These are phyloP conservation scores for Drosophila asahinai DNA, from an alignment of 1,140 invertebrate species.

Conservation along the genomic window DNA sequence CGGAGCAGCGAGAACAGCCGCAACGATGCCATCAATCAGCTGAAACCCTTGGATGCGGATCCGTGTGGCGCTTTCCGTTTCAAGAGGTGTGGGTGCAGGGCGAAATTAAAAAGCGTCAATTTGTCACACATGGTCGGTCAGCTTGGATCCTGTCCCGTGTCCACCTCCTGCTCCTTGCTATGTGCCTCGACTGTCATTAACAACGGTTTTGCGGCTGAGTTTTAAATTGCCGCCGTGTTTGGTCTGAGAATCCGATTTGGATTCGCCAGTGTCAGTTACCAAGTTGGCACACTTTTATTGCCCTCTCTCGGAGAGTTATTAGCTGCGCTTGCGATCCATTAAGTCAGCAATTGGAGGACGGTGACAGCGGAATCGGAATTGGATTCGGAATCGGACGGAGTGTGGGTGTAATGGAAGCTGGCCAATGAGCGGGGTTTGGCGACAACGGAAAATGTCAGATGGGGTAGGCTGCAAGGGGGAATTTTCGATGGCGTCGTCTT, in stretches of 20 bases:
- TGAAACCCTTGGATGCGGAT: constrained; percentile 33
- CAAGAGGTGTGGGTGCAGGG: constrained; percentile 58
- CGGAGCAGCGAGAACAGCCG: constrained; percentile 32
- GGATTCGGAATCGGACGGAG: constrained; percentile 15
- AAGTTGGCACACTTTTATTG: constrained; percentile 69
- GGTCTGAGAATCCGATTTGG: constrained; percentile 33
- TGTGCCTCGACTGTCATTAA: constrained; percentile 46
- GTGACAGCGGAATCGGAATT: constrained; percentile 20
- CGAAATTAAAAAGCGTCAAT: constrained; percentile 83
- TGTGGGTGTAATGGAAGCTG: constrained; percentile 70
- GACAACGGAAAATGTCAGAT: background rate
- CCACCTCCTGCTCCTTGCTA: background rate
- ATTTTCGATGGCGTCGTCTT: constrained; percentile 20
- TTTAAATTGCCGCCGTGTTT: constrained; percentile 62
- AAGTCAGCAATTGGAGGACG: constrained; percentile 66
- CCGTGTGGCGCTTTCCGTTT: constrained; percentile 62
- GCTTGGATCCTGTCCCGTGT: constrained; percentile 10
- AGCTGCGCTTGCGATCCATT: constrained; percentile 77
- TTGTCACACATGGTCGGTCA: constrained; percentile 73
- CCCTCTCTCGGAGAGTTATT: constrained; percentile 60
- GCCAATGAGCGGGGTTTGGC: constrained; percentile 42
- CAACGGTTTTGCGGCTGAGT: constrained; percentile 66
- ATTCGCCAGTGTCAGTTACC: constrained; percentile 9
- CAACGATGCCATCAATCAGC: constrained; percentile 75
- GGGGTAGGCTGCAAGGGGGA: constrained; percentile 9